Evolutionary conservation across 2,888 invertebrate species (phyloP), one percentile per base, ranked within the genome.

Genomic region (Aphelenchoides bicaudatus): DNA sequence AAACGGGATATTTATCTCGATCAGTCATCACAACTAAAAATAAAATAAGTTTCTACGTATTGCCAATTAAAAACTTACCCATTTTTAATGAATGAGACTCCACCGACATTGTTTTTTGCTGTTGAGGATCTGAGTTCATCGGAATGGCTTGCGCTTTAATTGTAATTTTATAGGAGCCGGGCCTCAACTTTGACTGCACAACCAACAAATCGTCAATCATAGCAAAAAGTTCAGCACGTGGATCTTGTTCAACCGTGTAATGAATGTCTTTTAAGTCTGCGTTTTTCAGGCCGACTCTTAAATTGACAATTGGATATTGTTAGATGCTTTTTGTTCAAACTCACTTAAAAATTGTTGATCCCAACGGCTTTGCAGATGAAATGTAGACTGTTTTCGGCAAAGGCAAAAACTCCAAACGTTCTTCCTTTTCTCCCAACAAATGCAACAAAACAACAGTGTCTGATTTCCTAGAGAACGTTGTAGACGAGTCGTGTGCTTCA

Each of bases 1-100:
- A 77, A 19, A 77, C 75, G 8, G 77, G 77, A 54, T 74, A 77
- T 34, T 74, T 74, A 51, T 74, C 73, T 5, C 74, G 53, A 47
- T 75, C 73, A 0, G 64, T 61, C 75, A 78, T 77, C 8, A 72
- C 71, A 1, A 77, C 64, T n/a, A n/a, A n/a, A n/a, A 76, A 58
- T 19, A 61, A 61, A 5, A 76, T 56, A 29, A 61, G 51, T 52
- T 75, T 73, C 37, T 52, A 51, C 16, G 37, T 34, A n/a, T 13
- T 13, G 10, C 10, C 10, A 34, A 13, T 34, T 34, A n/a, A n/a
- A n/a, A n/a, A n/a, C n/a, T n/a, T n/a, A n/a, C n/a, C n/a, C 47
- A 54, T 54, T 13, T 31, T 16, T 47, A 46, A 43, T 47, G 52
- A 51, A 16, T 51, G 52, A 13, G n/a, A 16, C 43, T 43, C 43